Evolutionary conservation across 1,140 invertebrate species (phyloP).

Genomic region (Capitella teleta): DNA sequence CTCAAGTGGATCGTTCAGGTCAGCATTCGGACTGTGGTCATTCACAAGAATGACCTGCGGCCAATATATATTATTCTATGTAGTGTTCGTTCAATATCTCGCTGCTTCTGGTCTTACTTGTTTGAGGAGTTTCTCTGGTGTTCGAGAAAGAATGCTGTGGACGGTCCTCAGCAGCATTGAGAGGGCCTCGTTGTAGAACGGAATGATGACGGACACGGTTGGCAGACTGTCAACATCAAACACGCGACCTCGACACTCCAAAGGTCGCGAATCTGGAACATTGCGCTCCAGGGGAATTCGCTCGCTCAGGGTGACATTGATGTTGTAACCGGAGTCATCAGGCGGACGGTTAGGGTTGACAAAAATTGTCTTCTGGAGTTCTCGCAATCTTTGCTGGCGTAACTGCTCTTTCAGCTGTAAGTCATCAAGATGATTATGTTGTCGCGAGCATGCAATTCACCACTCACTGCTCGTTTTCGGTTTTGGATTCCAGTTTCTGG

Average conservation of each 20-base stretch:
- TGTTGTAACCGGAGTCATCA: slow-evolving; percentile 9
- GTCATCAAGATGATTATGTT: not conserved
- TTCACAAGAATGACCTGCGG: slow-evolving; percentile 93
- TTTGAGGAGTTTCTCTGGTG: slow-evolving; percentile 62
- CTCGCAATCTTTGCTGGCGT: slow-evolving; percentile 2
- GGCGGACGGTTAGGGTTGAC: slow-evolving; percentile 8
- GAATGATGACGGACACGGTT: slow-evolving; percentile 72
- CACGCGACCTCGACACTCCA: slow-evolving; percentile 12
- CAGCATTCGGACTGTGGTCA: slow-evolving; percentile 89
- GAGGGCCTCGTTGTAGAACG: slow-evolving; percentile 93
- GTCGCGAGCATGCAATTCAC: not conserved
- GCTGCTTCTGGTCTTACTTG: too few relatives aligned
- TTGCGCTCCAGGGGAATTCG: slow-evolving; percentile 9
- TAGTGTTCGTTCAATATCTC: too few relatives aligned
- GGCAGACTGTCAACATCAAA: slow-evolving; percentile 47
- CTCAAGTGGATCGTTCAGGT: slow-evolving; percentile 11
- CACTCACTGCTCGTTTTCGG: too few relatives aligned
- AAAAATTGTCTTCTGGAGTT: slow-evolving; percentile 13
- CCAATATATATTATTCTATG: slow-evolving; percentile 79
- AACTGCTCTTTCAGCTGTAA: not conserved
- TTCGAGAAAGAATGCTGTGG: slow-evolving; percentile 73
- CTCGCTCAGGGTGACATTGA: slow-evolving; percentile 13
- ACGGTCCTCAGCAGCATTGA: slow-evolving; percentile 78
- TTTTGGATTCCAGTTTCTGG: too few relatives aligned
- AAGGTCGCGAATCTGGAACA: slow-evolving; percentile 10